These are phyloP conservation scores for Odontocerum albicorne DNA, from an alignment of 2,888 invertebrate genomes.

Conservation along the genomic window DNA sequence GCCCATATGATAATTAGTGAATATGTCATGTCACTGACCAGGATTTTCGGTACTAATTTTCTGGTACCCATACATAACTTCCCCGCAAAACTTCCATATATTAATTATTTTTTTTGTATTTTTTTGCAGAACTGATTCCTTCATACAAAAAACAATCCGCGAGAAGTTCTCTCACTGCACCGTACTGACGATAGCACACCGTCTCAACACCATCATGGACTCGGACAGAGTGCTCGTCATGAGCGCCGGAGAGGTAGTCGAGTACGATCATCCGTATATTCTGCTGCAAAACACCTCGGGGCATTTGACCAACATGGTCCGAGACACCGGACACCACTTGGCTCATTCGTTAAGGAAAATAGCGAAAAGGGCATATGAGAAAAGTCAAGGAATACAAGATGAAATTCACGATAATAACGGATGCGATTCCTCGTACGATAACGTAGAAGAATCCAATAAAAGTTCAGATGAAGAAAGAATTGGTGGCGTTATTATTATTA, in stretches of 20 bases:
- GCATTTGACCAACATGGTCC: constrained; percentile 66
- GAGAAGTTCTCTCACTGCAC: constrained; percentile 77
- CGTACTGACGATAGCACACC: constrained; percentile 87
- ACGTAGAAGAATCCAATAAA: too few relatives aligned
- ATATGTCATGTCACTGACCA: too few relatives aligned
- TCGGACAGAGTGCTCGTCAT: constrained; percentile 85
- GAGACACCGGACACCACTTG: constrained; percentile 62
- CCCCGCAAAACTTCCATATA: too few relatives aligned
- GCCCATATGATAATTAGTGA: too few relatives aligned
- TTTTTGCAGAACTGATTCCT: constrained; percentile 61
- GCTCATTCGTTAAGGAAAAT: constrained; percentile 44
- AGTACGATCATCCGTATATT: constrained; percentile 69
- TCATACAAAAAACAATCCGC: constrained; percentile 83
- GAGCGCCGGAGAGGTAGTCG: constrained; percentile 73
- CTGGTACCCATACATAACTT: too few relatives aligned
- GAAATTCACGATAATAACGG: too few relatives aligned
- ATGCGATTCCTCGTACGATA: too few relatives aligned
- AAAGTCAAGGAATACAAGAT: too few relatives aligned
- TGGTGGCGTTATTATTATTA: too few relatives aligned
- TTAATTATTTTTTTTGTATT: background rate
- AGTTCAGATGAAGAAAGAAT: too few relatives aligned
- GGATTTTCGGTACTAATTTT: too few relatives aligned
- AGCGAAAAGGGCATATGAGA: constrained; percentile 41
- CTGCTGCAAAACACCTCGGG: constrained; percentile 62
- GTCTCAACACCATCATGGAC: constrained; percentile 90